Base-by-base conservation (phyloP, 2,113 vertebrate genomes). In the Grammomys dolichurus region DNA sequence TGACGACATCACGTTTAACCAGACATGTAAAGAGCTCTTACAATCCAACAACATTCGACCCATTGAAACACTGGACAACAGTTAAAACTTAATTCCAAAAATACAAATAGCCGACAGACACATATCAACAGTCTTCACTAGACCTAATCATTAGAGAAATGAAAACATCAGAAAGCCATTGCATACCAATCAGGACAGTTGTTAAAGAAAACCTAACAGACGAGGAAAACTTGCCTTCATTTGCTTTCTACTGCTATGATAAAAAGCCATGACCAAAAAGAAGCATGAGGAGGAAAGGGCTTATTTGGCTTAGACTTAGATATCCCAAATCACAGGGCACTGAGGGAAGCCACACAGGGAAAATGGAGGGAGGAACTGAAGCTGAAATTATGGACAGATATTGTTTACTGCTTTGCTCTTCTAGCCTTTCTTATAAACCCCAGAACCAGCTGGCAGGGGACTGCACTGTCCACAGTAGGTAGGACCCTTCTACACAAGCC, bases 51-150 rank as follows among this genome's bases (percentile, higher is more conserved):
- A 70, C n/a, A 92, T 65, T 69, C 22, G 56, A 63, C 13, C n/a
- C 36, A 80, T 77, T 58, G 70, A 51, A 96, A 95, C 96, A 90
- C 82, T 40, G 19, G 6, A 46, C 80, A 87, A 5, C 56, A 20
- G 46, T 76, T 67, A 80, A 91, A 86, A 56, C 54, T 72, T 86
- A 89, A 91, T 46, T 95, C 40, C 85, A 95, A 82, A 70, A 89
- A 65, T 0, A 91, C 51, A 60, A 89, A 72, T 40, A 54, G 58
- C 24, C 17, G 82, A 51, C 20, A 72, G 63, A 33, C 36, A 88
- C 31, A 84, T 65, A 46, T 36, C 46, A 94, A 96, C 89, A 51
- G 77, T 77, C 56, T 5, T 81, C 22, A 96, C 31, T 7, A 58
- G 56, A 58, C 69, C 48, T 89, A 22, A 69, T 26, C 58, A 86